Evolutionary conservation across 1,140 invertebrate genomes (phyloP).

Genomic region (Polyergus mexicanus): DNA sequence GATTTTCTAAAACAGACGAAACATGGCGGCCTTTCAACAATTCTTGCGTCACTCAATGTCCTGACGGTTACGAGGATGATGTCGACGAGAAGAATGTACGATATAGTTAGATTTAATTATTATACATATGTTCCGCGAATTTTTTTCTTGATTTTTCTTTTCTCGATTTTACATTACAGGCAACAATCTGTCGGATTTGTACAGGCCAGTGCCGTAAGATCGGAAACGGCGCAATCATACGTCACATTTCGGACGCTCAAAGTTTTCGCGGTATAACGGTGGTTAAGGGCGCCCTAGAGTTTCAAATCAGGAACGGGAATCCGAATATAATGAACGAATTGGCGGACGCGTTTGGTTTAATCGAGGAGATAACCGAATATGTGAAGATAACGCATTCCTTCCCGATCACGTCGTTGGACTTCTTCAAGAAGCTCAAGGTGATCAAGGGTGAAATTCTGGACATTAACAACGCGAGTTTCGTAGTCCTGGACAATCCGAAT

Average conservation of each 20-base stretch:
- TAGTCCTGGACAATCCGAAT: constrained; percentile 86
- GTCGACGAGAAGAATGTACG: constrained; percentile 75
- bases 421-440: constrained; percentile 88
- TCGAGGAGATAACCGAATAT: constrained; percentile 88
- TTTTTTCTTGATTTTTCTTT: not conserved
- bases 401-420: constrained; percentile 88
- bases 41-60: constrained; percentile 88
- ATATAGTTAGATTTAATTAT: not conserved
- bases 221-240: constrained; percentile 80
- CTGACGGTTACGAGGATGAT: constrained; percentile 84
- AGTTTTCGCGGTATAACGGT: constrained; percentile 87
- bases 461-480: constrained; percentile 85
- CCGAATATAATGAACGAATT: constrained; percentile 87
- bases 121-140: not conserved
- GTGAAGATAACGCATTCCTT: constrained; percentile 88
- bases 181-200: constrained; percentile 75
- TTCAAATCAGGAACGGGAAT: constrained; percentile 88
- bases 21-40: constrained; percentile 83
- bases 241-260: constrained; percentile 79
- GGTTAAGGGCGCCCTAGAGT: constrained; percentile 88
- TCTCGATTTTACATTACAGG: constrained; percentile 65
- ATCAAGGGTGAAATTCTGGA: constrained; percentile 87
- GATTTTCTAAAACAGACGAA: constrained; percentile 63
- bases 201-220: constrained; percentile 81
- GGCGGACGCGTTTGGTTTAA: constrained; percentile 87